phyloP scores from a whole-genome alignment of 2,888 invertebrate species.

The Microctonus brassicae region DNA sequence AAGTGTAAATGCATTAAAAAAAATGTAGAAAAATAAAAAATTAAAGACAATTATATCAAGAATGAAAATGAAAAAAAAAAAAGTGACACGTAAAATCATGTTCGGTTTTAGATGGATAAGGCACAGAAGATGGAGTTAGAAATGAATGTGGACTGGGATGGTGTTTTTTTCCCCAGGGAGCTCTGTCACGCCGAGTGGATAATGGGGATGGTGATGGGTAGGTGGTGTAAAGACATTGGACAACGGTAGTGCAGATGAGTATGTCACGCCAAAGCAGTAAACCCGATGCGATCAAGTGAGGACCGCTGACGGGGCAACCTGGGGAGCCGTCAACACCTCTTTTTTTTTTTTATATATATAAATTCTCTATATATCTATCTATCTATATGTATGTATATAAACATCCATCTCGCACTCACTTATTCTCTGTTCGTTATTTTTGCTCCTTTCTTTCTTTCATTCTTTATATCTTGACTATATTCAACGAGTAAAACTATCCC shows the following conservation, averaged over 20 bases:
- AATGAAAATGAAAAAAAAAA: background rate
- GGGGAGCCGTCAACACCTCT: slow-evolving; percentile 68
- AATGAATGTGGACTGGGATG: slow-evolving; percentile 30
- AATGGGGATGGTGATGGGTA: slow-evolving; percentile 66
- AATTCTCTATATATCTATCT: background rate
- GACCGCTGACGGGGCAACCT: slow-evolving; percentile 44
- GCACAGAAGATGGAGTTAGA: slow-evolving; percentile 16
- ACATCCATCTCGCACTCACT: slow-evolving; percentile 3
- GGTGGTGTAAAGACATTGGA: slow-evolving; percentile 42
- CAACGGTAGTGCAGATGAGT: slow-evolving; percentile 58
- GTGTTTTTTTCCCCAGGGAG: slow-evolving; percentile 60
- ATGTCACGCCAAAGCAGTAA: slow-evolving; percentile 69
- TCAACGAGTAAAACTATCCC: background rate
- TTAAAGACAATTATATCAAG: background rate
- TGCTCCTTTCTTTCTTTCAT: slow-evolving; percentile 6
- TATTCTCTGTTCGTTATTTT: background rate
- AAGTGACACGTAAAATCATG: background rate
- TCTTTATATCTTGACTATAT: background rate
- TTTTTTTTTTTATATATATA: slow-evolving; percentile 42
- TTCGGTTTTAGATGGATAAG: background rate
- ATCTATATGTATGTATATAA: background rate
- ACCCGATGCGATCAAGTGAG: slow-evolving; percentile 62
- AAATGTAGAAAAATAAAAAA: background rate
- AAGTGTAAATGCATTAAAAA: background rate
- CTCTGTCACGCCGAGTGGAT: slow-evolving; percentile 68